phyloP scores from a whole-genome alignment of 2,113 vertebrate species.

The Anoura caudifer region DNA sequence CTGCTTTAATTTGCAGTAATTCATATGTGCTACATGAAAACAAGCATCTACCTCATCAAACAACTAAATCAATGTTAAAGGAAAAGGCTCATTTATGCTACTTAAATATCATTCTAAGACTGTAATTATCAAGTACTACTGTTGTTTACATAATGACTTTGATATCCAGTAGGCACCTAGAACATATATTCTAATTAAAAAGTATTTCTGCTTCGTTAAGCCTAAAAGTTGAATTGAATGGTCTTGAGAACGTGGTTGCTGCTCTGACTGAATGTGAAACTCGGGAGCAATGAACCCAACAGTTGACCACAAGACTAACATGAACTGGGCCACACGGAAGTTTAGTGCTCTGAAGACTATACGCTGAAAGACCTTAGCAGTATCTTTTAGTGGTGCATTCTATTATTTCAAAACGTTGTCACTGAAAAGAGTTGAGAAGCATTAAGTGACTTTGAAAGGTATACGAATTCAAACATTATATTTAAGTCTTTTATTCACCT shows the following conservation, averaged over 20 bases:
- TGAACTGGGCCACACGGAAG: not conserved
- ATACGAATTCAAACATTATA: not conserved
- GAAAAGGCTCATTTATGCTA: not conserved
- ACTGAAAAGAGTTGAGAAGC: not conserved
- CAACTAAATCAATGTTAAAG: not conserved
- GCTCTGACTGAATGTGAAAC: not conserved
- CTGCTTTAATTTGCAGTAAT: not conserved
- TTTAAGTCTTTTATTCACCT: no score
- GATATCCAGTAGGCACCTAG: not conserved
- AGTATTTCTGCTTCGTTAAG: not conserved
- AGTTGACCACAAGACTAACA: not conserved
- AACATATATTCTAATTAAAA: not conserved
- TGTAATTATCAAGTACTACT: not conserved
- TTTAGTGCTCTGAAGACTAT: not conserved
- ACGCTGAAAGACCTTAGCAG: not conserved
- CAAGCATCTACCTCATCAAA: not conserved
- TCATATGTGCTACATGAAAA: not conserved
- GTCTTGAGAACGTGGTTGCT: not conserved
- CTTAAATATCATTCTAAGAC: not conserved
- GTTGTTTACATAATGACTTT: conserved; percentile 14
- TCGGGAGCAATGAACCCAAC: not conserved
- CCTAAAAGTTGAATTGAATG: not conserved
- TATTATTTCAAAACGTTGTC: not conserved
- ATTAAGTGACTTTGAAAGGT: not conserved
- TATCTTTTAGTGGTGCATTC: not conserved